These are phyloP conservation scores for Trissonchulus sp. DNA, from an alignment of 2,888 invertebrate species.

Conservation along the genomic window DNA sequence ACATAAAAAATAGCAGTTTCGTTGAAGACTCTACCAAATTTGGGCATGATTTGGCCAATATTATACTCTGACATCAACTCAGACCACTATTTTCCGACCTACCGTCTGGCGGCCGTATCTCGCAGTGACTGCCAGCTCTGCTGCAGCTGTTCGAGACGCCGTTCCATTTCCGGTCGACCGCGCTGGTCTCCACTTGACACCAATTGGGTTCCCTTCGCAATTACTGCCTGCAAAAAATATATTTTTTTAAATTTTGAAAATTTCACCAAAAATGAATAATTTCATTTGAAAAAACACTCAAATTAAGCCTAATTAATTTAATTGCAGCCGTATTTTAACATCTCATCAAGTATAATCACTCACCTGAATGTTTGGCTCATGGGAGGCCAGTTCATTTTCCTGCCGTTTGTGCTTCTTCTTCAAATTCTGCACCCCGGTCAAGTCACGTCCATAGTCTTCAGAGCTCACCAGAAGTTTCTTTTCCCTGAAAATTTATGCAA, in stretches of 20 bases:
- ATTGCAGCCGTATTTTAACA: no score
- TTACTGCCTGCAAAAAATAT: constrained; percentile 33
- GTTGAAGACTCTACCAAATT: no score
- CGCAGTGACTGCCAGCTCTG: constrained; percentile 91
- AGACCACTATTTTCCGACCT: no score
- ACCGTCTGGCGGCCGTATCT: constrained; percentile 48
- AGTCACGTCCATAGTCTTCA: constrained; percentile 94
- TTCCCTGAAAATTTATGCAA: constrained; percentile 62
- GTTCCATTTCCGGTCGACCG: constrained; percentile 44
- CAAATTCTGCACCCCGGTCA: constrained; percentile 95
- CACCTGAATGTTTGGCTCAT: constrained; percentile 92
- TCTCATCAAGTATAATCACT: no score
- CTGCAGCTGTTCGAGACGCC: constrained; percentile 65
- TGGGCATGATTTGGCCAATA: no score
- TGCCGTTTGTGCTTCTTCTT: constrained; percentile 97
- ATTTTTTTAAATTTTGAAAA: no score
- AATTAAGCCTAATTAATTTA: no score
- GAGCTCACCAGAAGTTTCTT: constrained; percentile 94
- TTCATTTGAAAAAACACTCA: no score
- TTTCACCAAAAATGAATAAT: no score
- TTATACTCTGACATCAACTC: no score
- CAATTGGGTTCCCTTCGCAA: constrained; percentile 18
- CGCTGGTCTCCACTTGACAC: constrained; percentile 37
- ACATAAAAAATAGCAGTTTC: no score
- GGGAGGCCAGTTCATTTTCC: constrained; percentile 91